These are phyloP conservation scores for Thermophis baileyi DNA, from an alignment of 2,113 vertebrate species.

Conservation along the genomic window DNA sequence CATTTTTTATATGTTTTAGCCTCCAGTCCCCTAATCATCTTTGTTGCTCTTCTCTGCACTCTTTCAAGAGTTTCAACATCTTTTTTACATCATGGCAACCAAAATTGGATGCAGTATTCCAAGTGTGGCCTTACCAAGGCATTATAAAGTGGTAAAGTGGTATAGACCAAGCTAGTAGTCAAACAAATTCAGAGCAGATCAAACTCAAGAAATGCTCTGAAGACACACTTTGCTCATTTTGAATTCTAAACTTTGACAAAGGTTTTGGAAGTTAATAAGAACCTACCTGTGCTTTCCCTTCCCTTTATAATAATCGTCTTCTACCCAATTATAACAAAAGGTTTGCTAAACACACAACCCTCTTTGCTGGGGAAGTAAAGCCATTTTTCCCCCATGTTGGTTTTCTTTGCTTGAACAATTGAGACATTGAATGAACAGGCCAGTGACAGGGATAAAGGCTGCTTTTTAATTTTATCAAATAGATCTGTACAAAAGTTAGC, in stretches of 20 bases:
- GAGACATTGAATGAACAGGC: conserved; percentile 33
- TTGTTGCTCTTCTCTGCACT: too few species aligned
- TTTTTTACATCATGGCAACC: too few species aligned
- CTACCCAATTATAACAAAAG: not conserved
- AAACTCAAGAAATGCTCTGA: not conserved
- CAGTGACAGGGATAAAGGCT: conserved; percentile 64
- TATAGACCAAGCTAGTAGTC: too few species aligned
- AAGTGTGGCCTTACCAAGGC: too few species aligned
- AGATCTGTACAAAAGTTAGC: conserved; percentile 91
- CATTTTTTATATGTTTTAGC: too few species aligned
- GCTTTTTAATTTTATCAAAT: conserved; percentile 84
- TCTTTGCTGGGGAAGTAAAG: not conserved
- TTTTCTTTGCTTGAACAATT: not conserved
- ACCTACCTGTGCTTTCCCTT: not conserved
- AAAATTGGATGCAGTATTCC: too few species aligned
- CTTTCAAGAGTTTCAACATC: too few species aligned
- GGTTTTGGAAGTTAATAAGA: not conserved
- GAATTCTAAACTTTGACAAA: not conserved
- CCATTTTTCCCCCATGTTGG: not conserved
- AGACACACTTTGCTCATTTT: not conserved
- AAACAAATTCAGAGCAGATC: not conserved
- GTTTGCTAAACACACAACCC: not conserved
- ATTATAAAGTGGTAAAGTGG: too few species aligned
- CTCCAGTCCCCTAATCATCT: too few species aligned
- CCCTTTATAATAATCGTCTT: not conserved